A percentile compares a stretch with the other conserved stretches of the same genome.
Evolutionary conservation across 2,888 invertebrate genomes (phyloP).

Genomic region (Anthophora plumipes): DNA sequence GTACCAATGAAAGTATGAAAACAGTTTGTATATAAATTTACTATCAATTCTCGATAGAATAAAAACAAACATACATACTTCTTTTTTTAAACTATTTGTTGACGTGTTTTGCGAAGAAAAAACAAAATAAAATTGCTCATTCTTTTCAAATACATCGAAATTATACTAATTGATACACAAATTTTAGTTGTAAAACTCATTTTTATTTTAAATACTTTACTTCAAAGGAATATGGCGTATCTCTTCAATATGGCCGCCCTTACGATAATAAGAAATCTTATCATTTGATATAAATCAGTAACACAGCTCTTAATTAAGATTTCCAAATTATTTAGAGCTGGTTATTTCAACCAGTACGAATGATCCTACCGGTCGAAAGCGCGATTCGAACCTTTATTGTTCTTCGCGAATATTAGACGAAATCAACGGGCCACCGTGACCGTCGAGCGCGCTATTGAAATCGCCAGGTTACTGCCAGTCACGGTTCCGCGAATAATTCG

Average conservation of each 20-base stretch:
- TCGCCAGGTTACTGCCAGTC: slow-evolving; percentile 68
- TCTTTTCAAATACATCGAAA: too few relatives aligned
- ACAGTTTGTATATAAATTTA: too few relatives aligned
- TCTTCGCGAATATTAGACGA: slow-evolving; percentile 65
- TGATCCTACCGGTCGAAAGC: slow-evolving; percentile 25
- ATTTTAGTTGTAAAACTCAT: background rate
- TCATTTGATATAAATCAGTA: background rate
- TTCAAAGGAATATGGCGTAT: background rate
- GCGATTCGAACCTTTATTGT: slow-evolving; percentile 48
- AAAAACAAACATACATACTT: too few relatives aligned
- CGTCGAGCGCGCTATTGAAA: slow-evolving; percentile 52
- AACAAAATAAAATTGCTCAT: too few relatives aligned
- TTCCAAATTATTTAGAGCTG: background rate
- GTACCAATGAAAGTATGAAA: too few relatives aligned
- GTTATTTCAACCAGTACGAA: background rate
- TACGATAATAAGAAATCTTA: background rate
- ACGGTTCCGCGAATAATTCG: slow-evolving; percentile 63
- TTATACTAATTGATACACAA: too few relatives aligned
- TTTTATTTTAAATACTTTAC: background rate
- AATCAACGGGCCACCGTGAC: slow-evolving; percentile 69
- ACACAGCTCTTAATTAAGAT: slow-evolving; percentile 8
- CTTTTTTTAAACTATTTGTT: too few relatives aligned
- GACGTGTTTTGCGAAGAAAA: too few relatives aligned
- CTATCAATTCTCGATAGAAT: too few relatives aligned
- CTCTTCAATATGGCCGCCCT: background rate